Percentiles rank a stretch among this genome's conserved stretches.
phyloP scores from a whole-genome alignment of 2,797 vertebrate species.

The Yasuhikotakia modesta region DNA sequence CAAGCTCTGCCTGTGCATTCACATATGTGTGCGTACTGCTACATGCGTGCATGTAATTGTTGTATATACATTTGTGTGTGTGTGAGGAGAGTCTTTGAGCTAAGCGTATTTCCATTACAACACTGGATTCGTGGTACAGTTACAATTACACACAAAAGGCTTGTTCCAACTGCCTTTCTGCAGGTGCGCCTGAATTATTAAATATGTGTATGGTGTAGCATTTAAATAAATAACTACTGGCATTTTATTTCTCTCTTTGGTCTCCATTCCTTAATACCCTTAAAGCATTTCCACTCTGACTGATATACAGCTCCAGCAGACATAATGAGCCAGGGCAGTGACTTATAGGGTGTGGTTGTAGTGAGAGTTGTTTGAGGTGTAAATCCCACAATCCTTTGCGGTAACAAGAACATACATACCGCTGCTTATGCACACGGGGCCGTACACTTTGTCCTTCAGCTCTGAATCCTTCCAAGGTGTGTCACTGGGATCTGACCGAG shows the following conservation, averaged over 20 bases:
- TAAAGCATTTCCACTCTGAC: neutral
- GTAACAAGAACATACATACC: conserved; percentile 75
- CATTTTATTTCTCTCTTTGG: conserved; percentile 38
- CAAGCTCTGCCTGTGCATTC: conserved; percentile 58
- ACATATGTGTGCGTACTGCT: conserved; percentile 16
- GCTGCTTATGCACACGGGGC: conserved; percentile 37
- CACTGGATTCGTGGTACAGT: conserved; percentile 23
- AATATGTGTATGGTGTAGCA: conserved; percentile 55
- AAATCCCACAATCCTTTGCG: conserved; percentile 53
- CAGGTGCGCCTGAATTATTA: conserved; percentile 56
- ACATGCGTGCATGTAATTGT: conserved; percentile 6
- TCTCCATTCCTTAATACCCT: conserved; percentile 19
- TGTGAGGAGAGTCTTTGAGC: conserved; percentile 32
- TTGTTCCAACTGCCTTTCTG: conserved; percentile 30
- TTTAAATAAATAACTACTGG: conserved; percentile 55
- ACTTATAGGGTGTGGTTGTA: conserved; percentile 62
- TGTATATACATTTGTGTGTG: neutral
- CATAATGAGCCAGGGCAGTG: conserved; percentile 43
- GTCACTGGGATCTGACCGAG: conserved; percentile 67
- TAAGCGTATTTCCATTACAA: conserved; percentile 22
- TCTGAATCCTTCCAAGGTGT: conserved; percentile 58
- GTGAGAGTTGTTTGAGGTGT: conserved; percentile 59
- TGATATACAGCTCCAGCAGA: conserved; percentile 39
- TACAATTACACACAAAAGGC: conserved; percentile 38
- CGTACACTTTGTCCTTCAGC: conserved; percentile 53